Evolutionary conservation across 2,888 invertebrate species (phyloP).

Genomic region (Galeopsomyia nigrocyanea): DNA sequence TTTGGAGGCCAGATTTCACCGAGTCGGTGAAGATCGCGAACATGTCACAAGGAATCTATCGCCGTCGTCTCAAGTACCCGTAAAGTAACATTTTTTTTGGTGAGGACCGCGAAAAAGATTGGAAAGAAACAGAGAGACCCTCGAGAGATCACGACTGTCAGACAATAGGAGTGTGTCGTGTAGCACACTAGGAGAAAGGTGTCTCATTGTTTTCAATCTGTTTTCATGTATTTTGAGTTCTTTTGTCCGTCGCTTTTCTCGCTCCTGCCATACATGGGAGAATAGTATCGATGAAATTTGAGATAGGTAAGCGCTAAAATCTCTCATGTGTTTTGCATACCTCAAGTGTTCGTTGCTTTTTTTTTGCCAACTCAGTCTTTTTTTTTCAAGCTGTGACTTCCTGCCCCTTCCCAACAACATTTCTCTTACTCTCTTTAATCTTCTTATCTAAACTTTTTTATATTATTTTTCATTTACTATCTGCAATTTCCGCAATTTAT

Average conservation of each 20-base stretch:
- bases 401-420: neutral
- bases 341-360: neutral
- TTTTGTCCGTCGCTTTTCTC: neutral
- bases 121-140: neutral
- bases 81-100: slow-evolving; percentile 5
- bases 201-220: slow-evolving; percentile 5
- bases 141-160: slow-evolving; percentile 5
- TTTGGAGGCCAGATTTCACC: no score
- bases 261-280: neutral
- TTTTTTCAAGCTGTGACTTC: neutral
- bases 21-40: neutral
- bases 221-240: slow-evolving; percentile 6
- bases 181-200: slow-evolving; percentile 7
- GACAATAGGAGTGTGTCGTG: slow-evolving; percentile 25
- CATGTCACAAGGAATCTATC: slow-evolving; percentile 31
- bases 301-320: neutral
- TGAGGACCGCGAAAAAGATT: no score
- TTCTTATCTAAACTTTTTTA: no score
- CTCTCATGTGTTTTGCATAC: neutral
- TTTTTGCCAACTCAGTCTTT: slow-evolving; percentile 5
- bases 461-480: no score
- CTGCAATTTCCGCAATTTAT: no score
- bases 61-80: slow-evolving; percentile 31
- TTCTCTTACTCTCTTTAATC: no score
- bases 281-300: neutral